These are phyloP conservation scores for Hetaerina americana DNA, from an alignment of 1,140 invertebrate species.

Conservation along the genomic window DNA sequence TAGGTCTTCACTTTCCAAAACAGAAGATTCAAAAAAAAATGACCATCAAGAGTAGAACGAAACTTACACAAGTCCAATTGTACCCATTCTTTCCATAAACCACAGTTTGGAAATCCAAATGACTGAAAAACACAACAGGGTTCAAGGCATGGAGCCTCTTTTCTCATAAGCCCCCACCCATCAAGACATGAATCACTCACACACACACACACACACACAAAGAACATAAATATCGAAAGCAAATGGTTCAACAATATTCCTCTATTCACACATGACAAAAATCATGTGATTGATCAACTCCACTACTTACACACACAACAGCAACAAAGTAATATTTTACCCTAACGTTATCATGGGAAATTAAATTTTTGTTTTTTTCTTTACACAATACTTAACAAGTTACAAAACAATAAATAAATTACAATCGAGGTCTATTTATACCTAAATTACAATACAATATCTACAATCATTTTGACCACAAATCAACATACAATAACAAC, in stretches of 20 bases:
- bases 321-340: too few relatives aligned
- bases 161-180: too few relatives aligned
- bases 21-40: not conserved
- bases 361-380: not conserved
- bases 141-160: too few relatives aligned
- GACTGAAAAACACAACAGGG: too few relatives aligned
- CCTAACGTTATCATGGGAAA: not conserved
- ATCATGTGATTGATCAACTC: not conserved
- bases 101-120: too few relatives aligned
- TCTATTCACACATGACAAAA: not conserved
- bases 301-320: not conserved
- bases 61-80: not conserved
- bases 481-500: not conserved
- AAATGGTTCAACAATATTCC: not conserved
- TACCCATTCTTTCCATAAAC: too few relatives aligned
- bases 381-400: not conserved
- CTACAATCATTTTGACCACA: not conserved
- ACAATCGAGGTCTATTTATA: not conserved
- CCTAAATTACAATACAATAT: not conserved
- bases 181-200: too few relatives aligned
- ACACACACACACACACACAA: not conserved
- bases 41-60: not conserved
- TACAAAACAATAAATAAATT: constrained; percentile 1
- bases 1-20: not conserved
- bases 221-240: not conserved